A percentile compares a stretch with the other conserved stretches of the same genome.
phyloP scores from a whole-genome alignment of 2,888 invertebrate genomes.

The Patella ulyssiponensis region DNA sequence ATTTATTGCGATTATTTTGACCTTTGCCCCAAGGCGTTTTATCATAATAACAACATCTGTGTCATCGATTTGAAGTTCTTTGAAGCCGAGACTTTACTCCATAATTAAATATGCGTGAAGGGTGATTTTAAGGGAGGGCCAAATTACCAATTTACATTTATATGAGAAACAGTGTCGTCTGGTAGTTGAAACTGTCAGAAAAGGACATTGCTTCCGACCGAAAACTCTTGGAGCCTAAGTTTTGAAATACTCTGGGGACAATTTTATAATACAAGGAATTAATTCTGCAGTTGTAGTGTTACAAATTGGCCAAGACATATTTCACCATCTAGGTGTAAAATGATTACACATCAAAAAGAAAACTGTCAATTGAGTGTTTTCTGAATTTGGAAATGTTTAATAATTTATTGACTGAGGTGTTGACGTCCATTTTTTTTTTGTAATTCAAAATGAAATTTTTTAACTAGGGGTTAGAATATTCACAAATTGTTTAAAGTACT shows the following conservation, averaged over 20 bases:
- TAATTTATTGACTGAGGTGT: no score
- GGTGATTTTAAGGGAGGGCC: slow-evolving; percentile 3
- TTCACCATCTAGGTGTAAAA: no score
- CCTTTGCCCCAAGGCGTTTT: neutral
- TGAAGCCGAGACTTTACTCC: neutral
- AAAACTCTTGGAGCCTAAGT: neutral
- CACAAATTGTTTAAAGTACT: no score
- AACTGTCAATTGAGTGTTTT: no score
- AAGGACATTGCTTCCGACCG: slow-evolving; percentile 1
- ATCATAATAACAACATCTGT: slow-evolving; percentile 1
- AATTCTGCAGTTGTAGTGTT: no score
- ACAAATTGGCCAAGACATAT: no score
- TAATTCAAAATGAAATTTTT: no score
- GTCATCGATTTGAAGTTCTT: neutral
- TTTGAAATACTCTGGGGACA: neutral
- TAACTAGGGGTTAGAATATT: no score
- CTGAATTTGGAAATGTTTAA: no score
- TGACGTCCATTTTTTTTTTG: no score
- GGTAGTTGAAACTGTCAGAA: neutral
- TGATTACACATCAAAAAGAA: no score
- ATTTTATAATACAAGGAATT: neutral
- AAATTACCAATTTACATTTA: slow-evolving; percentile 11
- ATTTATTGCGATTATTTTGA: slow-evolving; percentile 11
- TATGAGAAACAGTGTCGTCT: neutral
- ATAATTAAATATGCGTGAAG: slow-evolving; percentile 5